A percentile compares a stretch with the other conserved stretches of the same genome.
Evolutionary conservation across 2,888 invertebrate genomes (phyloP).

Genomic region (Dendrolimus pini): DNA sequence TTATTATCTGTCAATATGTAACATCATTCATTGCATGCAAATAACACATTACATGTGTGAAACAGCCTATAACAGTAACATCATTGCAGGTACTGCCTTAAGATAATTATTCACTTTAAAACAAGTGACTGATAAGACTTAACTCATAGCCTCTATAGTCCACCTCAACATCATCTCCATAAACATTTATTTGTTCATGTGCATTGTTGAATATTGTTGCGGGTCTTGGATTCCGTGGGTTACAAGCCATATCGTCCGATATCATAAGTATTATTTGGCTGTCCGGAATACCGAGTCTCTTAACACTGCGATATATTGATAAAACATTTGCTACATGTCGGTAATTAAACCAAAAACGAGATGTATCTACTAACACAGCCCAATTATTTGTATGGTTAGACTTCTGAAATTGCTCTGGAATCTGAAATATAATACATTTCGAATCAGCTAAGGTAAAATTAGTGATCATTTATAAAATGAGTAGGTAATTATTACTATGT

Average conservation of each 20-base stretch:
- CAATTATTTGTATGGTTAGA: conserved; percentile 97
- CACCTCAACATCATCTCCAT: conserved; percentile 99
- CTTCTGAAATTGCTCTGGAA: conserved; percentile 75
- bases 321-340: conserved; percentile 99
- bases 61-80: too few relatives aligned
- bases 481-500: too few relatives aligned
- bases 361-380: conserved; percentile 99
- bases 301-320: conserved; percentile 98
- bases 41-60: too few relatives aligned
- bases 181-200: conserved; percentile 98
- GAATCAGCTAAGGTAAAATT: too few relatives aligned
- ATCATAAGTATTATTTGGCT: conserved; percentile 99
- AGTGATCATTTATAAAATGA: too few relatives aligned
- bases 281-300: conserved; percentile 98
- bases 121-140: conserved; percentile 10
- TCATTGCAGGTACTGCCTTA: too few relatives aligned
- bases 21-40: too few relatives aligned
- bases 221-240: conserved; percentile 97
- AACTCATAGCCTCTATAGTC: conserved; percentile 97
- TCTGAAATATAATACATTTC: conserved; percentile 28
- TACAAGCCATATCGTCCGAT: conserved; percentile 99
- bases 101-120: too few relatives aligned
- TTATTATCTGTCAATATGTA: too few relatives aligned
- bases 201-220: conserved; percentile 99
- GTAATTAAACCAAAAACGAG: conserved; percentile 99